Evolutionary conservation across 2,797 vertebrate genomes (phyloP), one percentile per base, ranked within the genome.

Genomic region (Brotula barbata): DNA sequence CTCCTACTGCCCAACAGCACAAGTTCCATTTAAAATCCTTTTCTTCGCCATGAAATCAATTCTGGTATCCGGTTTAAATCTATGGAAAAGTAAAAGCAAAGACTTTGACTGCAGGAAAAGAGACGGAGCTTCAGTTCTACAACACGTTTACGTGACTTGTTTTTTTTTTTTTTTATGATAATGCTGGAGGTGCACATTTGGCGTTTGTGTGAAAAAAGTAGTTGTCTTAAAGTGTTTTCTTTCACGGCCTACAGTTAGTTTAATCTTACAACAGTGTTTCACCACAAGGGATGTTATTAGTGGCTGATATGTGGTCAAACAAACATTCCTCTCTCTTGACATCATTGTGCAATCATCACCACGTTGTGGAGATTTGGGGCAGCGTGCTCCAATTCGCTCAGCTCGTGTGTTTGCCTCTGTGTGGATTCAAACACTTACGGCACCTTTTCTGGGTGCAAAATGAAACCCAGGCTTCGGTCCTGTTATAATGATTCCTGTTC

Each of bases 321-420:
- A 58, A 58, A 28, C 69, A 75, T 77, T 71, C 71, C 58, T 77
- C 59, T 19, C 37, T 31, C 6, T 44, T 83, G 70, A 76, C 50
- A 60, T 85, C 80, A 87, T 46, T 47, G 33, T 68, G 53, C 58
- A 71, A 73, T 67, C 68, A 58, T 46, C 16, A 69, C 75, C 64
- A 53, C 61, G 56, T 49, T 75, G 57, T 54, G 64, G 71, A 65
- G 61, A 68, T 68, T 31, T 65, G 52, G 42, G 44, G 43, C 39
- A 16, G 16, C 36, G 17, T 43, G 22, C 52, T 31, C 13, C 14
- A 63, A 23, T 71, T 73, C 60, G 67, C 14, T 41, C 36, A 21
- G 36, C 14, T 36, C 25, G 25, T 7, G 11, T 48, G 1, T 8
- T 59, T 69, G 25, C 37, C 13, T 62, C 23, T 40, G 31, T 28